Conservation (phyloP, 2,113 vertebrate species). For the Willisornis vidua region DNA sequence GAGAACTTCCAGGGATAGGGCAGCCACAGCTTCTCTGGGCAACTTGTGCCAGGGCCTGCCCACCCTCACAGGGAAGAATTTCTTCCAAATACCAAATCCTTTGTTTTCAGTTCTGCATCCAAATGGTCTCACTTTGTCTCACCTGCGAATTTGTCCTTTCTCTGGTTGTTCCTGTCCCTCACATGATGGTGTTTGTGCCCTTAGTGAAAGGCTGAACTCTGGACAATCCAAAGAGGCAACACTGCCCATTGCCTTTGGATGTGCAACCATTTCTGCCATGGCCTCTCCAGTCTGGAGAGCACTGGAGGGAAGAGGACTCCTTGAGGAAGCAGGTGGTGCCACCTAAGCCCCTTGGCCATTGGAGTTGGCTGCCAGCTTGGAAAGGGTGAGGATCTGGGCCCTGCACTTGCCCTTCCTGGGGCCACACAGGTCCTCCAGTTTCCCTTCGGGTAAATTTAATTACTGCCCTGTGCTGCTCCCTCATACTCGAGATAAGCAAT, state of each 20-base stretch:
- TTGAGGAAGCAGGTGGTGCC: not conserved
- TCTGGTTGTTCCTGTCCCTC: not conserved
- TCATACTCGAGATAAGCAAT: conserved; percentile 28
- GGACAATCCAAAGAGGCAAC: not conserved
- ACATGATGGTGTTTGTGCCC: fast-evolving
- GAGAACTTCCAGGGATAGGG: not conserved
- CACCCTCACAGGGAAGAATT: not conserved
- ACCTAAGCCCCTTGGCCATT: not conserved
- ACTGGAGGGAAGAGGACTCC: not conserved
- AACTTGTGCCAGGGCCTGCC: not conserved
- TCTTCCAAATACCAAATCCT: not conserved
- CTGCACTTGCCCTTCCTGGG: not conserved
- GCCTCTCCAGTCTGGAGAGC: not conserved
- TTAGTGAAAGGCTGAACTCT: not conserved
- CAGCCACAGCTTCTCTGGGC: not conserved
- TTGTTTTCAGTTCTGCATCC: not conserved
- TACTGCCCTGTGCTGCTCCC: not conserved
- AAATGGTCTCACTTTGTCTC: not conserved
- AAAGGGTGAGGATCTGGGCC: not conserved
- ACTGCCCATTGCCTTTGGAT: not conserved
- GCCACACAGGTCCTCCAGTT: not conserved
- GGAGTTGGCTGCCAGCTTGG: not conserved
- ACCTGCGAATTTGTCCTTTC: not conserved
- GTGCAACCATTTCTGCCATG: fast-evolving
- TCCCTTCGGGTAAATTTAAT: conserved; percentile 19